Evolutionary conservation across 2,797 vertebrate species (phyloP).

Genomic region (Tauraco hartlaubi): DNA sequence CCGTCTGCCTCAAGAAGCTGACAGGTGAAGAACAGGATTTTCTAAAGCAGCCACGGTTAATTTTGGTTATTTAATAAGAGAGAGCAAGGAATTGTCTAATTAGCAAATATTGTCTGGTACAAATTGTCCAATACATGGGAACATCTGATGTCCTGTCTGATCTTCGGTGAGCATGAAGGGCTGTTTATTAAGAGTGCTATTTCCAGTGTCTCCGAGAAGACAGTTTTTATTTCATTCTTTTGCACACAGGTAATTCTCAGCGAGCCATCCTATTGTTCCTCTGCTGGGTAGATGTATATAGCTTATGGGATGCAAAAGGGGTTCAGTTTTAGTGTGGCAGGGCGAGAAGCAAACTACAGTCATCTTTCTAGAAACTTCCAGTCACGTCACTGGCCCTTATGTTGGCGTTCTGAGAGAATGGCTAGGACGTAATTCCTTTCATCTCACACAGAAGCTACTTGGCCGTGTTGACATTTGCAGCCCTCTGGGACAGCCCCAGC

Average conservation of each 20-base stretch:
- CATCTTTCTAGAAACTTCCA: neutral
- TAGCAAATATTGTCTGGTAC: neutral
- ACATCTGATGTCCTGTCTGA: neutral
- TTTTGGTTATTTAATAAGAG: neutral
- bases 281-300: neutral
- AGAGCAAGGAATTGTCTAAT: neutral
- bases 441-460: constrained; percentile 1
- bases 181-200: neutral
- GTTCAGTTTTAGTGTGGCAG: neutral
- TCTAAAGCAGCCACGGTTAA: neutral
- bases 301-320: neutral
- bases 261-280: neutral
- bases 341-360: neutral
- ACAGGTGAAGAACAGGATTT: neutral
- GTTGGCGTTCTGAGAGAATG: neutral
- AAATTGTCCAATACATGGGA: neutral
- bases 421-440: constrained; percentile 24
- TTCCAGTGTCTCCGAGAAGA: neutral
- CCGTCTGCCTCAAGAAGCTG: neutral
- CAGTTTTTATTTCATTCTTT: neutral
- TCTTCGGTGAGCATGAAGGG: neutral
- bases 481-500: constrained; percentile 32
- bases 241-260: neutral
- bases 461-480: constrained; percentile 19
- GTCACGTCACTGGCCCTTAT: neutral